Percentiles rank a stretch among this genome's conserved stretches.
These are phyloP conservation scores for Polylopha cassiicola DNA, from an alignment of 2,888 invertebrate genomes.

Conservation along the genomic window DNA sequence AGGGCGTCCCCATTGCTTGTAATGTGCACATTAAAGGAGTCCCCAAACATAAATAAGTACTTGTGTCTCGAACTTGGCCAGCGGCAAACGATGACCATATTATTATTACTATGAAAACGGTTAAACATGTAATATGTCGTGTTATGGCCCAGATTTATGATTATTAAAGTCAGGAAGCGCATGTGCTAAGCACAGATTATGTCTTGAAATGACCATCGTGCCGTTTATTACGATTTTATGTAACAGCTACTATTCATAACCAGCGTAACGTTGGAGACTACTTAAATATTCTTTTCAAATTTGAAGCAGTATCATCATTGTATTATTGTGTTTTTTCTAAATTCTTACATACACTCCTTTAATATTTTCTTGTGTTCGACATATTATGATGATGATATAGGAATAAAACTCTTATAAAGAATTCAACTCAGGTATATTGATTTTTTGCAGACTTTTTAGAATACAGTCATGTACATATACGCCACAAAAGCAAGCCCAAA, in stretches of 20 bases:
- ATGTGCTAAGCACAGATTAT: constrained; percentile 20
- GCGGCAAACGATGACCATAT: constrained; percentile 34
- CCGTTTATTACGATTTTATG: constrained; percentile 21
- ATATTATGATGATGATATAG: no score
- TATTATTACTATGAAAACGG: constrained; percentile 33
- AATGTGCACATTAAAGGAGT: constrained; percentile 31
- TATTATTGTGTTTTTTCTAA: no score
- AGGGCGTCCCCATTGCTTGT: constrained; percentile 20
- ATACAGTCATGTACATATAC: no score
- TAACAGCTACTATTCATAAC: constrained; percentile 10
- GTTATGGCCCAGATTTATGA: constrained; percentile 44
- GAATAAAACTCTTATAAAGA: no score
- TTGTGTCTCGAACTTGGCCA: constrained; percentile 27
- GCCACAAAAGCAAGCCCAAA: no score
- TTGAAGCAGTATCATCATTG: no score
- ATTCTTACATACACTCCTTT: no score
- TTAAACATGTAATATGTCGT: constrained; percentile 39
- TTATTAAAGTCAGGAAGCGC: constrained; percentile 41
- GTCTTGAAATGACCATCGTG: constrained; percentile 11
- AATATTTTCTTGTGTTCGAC: no score
- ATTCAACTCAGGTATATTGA: no score
- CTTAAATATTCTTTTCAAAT: no score
- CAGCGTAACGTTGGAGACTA: not conserved
- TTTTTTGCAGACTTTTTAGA: no score
- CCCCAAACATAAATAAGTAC: constrained; percentile 30